Evolutionary conservation across 2,113 vertebrate genomes (phyloP).

Genomic region (Sorex araneus): DNA sequence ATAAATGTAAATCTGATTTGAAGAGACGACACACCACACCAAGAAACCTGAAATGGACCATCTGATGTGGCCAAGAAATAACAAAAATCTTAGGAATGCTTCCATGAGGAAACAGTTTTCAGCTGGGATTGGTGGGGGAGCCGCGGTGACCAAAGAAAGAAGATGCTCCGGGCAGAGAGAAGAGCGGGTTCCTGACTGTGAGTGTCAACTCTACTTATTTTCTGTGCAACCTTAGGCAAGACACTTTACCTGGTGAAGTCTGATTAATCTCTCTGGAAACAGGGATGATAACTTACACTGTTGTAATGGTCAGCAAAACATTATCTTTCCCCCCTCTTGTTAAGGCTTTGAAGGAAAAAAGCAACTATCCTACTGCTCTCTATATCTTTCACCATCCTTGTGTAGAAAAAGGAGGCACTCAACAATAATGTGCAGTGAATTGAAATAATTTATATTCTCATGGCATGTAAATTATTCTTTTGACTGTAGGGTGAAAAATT

Average conservation of each 20-base stretch:
- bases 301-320: background rate
- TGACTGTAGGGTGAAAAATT: conserved; percentile 22
- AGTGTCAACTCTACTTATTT: too few relatives aligned
- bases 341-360: conserved; percentile 21
- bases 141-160: too few relatives aligned
- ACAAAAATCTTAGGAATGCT: background rate
- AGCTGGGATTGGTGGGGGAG: background rate
- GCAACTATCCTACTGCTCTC: background rate
- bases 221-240: background rate
- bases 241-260: background rate
- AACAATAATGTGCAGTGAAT: background rate
- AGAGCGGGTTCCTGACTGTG: background rate
- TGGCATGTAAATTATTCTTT: conserved; percentile 22
- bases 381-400: background rate
- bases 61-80: too few relatives aligned
- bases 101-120: background rate
- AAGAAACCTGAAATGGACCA: background rate
- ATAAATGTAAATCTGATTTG: background rate
- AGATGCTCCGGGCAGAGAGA: background rate
- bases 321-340: conserved; percentile 1
- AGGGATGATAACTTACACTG: background rate
- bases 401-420: background rate
- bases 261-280: background rate
- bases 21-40: background rate
- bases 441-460: conserved; percentile 17